phyloP scores from a whole-genome alignment of 1,140 invertebrate species.

The Mya arenaria region DNA sequence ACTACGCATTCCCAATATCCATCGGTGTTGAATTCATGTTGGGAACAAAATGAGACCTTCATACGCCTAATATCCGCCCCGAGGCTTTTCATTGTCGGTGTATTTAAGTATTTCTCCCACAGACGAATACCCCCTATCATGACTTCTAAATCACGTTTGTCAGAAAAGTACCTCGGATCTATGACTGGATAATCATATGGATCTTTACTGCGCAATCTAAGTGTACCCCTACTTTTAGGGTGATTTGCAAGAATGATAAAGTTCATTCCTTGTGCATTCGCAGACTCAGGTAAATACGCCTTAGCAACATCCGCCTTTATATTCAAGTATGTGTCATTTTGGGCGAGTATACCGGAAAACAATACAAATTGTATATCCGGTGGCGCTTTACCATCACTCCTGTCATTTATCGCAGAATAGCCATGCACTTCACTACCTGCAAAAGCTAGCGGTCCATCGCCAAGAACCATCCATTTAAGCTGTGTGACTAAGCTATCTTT shows the following conservation, averaged over 20 bases:
- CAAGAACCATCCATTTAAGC: conserved; percentile 54
- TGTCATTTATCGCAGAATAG: not conserved
- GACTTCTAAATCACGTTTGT: conserved; percentile 55
- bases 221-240: conserved; percentile 73
- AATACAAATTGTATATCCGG: conserved; percentile 49
- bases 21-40: conserved; percentile 21
- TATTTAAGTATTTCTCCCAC: conserved; percentile 27
- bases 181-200: conserved; percentile 92
- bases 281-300: not conserved
- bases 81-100: conserved; percentile 35
- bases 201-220: conserved; percentile 83
- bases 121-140: conserved; percentile 29
- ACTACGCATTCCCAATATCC: conserved; percentile 35
- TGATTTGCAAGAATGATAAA: conserved; percentile 25
- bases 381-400: conserved; percentile 9
- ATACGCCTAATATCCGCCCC: conserved; percentile 15
- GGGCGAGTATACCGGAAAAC: not conserved
- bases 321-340: not conserved
- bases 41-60: conserved; percentile 36
- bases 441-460: conserved; percentile 42
- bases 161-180: conserved; percentile 84
- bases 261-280: not conserved
- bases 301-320: conserved; percentile 14
- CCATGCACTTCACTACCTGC: not conserved
- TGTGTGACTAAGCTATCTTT: conserved; percentile 42